Percentiles rank a stretch among this genome's conserved stretches.
phyloP scores from a whole-genome alignment of 2,797 vertebrate species.

The Uromys caudimaculatus region DNA sequence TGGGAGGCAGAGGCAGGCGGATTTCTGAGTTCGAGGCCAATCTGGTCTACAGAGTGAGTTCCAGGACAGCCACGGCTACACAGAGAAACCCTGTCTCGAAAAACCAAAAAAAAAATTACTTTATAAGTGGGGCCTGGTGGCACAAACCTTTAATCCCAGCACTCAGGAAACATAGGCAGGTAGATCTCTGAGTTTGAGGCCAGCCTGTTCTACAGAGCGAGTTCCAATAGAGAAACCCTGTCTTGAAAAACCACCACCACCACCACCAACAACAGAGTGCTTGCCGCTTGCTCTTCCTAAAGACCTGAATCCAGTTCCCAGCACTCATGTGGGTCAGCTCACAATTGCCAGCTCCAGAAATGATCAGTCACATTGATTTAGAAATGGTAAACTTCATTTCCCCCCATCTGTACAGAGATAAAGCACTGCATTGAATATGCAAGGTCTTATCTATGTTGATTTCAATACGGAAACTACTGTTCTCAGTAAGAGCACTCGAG shows the following conservation, averaged over 20 bases:
- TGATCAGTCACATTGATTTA: not conserved
- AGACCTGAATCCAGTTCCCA: not conserved
- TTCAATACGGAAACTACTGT: not conserved
- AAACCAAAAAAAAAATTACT: too few relatives aligned
- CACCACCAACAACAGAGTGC: not conserved
- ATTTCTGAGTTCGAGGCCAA: not conserved
- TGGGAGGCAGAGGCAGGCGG: not conserved
- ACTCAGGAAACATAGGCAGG: not conserved
- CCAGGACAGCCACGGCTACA: too few relatives aligned
- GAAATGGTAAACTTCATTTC: not conserved
- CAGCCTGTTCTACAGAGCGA: not conserved
- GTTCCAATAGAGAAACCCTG: not conserved
- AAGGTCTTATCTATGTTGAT: not conserved
- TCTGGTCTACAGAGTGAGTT: not conserved
- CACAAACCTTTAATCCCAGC: too few relatives aligned
- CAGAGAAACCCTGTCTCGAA: not conserved
- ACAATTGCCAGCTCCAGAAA: not conserved
- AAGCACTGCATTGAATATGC: not conserved
- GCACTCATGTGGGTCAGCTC: not conserved
- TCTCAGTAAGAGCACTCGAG: not conserved
- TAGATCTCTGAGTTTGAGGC: not conserved
- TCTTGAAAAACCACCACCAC: not conserved
- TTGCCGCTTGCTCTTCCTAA: not conserved
- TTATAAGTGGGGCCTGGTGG: too few relatives aligned
- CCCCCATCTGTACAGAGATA: not conserved